Evolutionary conservation across 2,113 vertebrate genomes (phyloP).

Genomic region (Dasyurus viverrinus): DNA sequence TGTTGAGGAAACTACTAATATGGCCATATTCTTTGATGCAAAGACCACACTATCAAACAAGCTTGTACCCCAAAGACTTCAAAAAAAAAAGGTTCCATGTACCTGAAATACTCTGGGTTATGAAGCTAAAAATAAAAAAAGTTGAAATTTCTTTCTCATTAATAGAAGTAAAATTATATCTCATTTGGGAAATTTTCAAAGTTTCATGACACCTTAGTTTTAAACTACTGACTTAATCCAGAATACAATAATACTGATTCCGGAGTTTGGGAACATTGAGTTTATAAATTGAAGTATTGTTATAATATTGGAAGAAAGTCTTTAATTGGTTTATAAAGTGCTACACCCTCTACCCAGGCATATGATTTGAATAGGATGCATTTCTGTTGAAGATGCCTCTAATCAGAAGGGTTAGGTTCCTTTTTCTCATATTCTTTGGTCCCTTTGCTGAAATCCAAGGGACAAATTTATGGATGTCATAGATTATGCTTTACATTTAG

Average conservation of each 20-base stretch:
- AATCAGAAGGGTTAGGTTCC: not conserved
- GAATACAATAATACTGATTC: not conserved
- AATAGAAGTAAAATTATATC: not conserved
- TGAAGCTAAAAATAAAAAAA: not conserved
- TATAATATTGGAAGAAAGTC: not conserved
- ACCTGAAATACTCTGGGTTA: not conserved
- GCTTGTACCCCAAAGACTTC: not conserved
- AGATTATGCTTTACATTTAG: not conserved
- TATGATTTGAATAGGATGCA: not conserved
- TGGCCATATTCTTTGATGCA: not conserved
- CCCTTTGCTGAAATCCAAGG: not conserved
- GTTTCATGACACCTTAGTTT: not conserved
- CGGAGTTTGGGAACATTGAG: not conserved
- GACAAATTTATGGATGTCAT: not conserved
- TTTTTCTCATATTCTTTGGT: not conserved
- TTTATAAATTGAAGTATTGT: not conserved
- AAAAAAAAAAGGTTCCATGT: not conserved
- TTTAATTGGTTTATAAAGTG: not conserved
- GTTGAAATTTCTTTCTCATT: not conserved
- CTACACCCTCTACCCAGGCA: not conserved
- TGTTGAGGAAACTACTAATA: not conserved
- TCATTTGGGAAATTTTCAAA: not conserved
- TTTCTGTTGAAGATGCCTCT: not conserved
- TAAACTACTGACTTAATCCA: not conserved
- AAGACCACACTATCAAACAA: not conserved